Conservation (phyloP, 2,888 invertebrate species). For the Electrophaes corylata region DNA sequence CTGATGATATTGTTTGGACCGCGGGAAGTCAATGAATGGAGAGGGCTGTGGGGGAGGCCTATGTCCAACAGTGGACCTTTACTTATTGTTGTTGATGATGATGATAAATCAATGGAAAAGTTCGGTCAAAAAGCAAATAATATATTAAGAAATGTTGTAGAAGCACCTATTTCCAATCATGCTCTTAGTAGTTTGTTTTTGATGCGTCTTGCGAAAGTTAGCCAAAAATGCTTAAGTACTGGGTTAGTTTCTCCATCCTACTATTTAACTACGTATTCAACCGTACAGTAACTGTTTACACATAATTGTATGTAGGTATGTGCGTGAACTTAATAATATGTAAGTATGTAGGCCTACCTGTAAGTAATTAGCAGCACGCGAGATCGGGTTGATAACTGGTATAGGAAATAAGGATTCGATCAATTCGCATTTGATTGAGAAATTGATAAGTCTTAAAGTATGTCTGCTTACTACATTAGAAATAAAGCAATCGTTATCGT, state of each 20-base stretch:
- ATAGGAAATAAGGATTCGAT: conserved; percentile 29
- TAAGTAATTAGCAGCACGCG: conserved; percentile 37
- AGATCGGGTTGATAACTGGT: conserved; percentile 33
- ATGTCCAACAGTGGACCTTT: too few relatives aligned
- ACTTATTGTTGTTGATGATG: too few relatives aligned
- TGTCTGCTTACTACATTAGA: background rate
- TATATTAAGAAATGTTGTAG: background rate
- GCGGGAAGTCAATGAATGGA: too few relatives aligned
- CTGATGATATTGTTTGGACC: too few relatives aligned
- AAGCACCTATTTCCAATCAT: too few relatives aligned
- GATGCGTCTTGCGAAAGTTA: background rate
- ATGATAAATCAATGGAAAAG: background rate
- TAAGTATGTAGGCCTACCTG: conserved; percentile 39
- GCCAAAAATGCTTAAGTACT: background rate
- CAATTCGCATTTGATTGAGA: conserved; percentile 14
- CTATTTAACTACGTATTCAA: conserved; percentile 36
- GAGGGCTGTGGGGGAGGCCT: too few relatives aligned
- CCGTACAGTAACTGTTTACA: conserved; percentile 39
- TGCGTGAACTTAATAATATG: conserved; percentile 40
- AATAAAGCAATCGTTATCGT: background rate
- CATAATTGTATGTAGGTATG: conserved; percentile 37
- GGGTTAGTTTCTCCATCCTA: conserved; percentile 34
- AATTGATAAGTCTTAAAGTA: conserved; percentile 12
- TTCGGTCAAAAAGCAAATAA: background rate
- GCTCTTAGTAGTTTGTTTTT: background rate